phyloP scores from a whole-genome alignment of 1,140 invertebrate genomes.

The Pollicipes pollicipes region DNA sequence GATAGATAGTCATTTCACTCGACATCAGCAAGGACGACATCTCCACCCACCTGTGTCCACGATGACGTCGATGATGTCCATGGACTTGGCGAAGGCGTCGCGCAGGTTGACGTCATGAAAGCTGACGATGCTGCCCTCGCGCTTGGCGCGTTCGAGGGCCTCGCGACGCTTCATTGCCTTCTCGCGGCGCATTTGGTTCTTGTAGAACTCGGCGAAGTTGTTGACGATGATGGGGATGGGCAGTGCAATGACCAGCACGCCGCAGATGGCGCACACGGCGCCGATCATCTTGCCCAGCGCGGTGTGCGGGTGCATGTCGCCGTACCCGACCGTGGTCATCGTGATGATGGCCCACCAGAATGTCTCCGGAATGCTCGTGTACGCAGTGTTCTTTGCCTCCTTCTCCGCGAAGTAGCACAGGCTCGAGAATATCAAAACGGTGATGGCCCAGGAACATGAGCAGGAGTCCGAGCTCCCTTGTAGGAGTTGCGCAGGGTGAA shows the following conservation, averaged over 20 bases:
- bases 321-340: conserved; percentile 98
- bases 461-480: conserved; percentile 92
- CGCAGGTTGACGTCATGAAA: conserved; percentile 94
- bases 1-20: too few species aligned
- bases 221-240: conserved; percentile 99
- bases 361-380: conserved; percentile 94
- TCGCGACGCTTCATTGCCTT: conserved; percentile 91
- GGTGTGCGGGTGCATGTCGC: conserved; percentile 93
- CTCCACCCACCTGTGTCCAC: conserved; percentile 81
- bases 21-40: too few species aligned
- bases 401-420: conserved; percentile 98
- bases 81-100: conserved; percentile 93
- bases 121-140: conserved; percentile 91
- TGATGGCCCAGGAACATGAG: conserved; percentile 99
- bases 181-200: conserved; percentile 97
- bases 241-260: conserved; percentile 99
- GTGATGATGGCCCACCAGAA: conserved; percentile 99
- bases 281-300: conserved; percentile 91
- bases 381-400: conserved; percentile 88
- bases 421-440: conserved; percentile 96
- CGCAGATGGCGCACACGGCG: conserved; percentile 98
- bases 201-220: conserved; percentile 99
- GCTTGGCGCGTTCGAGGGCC: conserved; percentile 82
- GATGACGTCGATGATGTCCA: conserved; percentile 96
- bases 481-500: conserved; percentile 97